These are phyloP conservation scores for Astropecten irregularis DNA, from an alignment of 53 echinoderm and acorn worm genomes.

Conservation along the genomic window DNA sequence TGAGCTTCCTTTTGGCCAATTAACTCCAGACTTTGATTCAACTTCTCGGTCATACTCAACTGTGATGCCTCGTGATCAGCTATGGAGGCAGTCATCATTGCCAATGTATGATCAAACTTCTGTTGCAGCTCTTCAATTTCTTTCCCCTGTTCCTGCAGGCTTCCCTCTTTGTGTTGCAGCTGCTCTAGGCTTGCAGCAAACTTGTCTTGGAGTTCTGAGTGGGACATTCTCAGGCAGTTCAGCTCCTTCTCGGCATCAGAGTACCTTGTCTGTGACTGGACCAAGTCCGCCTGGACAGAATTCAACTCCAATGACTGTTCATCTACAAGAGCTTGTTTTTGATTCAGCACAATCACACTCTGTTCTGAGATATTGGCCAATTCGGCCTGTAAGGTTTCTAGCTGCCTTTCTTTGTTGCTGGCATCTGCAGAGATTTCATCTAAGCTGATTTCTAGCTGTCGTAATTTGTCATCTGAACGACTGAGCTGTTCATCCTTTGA, in stretches of 20 bases:
- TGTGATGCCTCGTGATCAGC: constrained; percentile 20
- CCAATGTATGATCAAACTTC: neutral
- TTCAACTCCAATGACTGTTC: constrained; percentile 8
- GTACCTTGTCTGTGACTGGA: constrained; percentile 33
- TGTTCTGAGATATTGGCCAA: constrained; percentile 1
- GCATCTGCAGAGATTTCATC: constrained; percentile 21
- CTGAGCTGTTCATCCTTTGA: constrained; percentile 47
- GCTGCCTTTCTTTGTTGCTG: neutral
- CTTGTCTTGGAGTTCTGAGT: constrained; percentile 37
- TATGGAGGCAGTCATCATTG: neutral
- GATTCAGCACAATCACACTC: constrained; percentile 8
- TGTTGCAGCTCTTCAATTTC: constrained; percentile 45
- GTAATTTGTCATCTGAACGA: constrained; percentile 38
- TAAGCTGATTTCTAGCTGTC: constrained; percentile 36
- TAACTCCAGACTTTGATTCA: constrained; percentile 4
- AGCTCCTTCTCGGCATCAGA: constrained; percentile 40
- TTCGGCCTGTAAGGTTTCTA: constrained; percentile 9
- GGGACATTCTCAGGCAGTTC: constrained; percentile 18
- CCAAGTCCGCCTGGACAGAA: neutral
- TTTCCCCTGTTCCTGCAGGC: neutral
- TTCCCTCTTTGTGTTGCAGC: constrained; percentile 24
- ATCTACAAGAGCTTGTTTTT: constrained; percentile 32
- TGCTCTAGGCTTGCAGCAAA: constrained; percentile 54
- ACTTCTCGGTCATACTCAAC: constrained; percentile 25
- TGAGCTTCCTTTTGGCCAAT: constrained; percentile 49